Percentiles rank a stretch among this genome's conserved stretches.
Conservation (phyloP, 2,888 invertebrate species). For the Hemithea aestivaria region DNA sequence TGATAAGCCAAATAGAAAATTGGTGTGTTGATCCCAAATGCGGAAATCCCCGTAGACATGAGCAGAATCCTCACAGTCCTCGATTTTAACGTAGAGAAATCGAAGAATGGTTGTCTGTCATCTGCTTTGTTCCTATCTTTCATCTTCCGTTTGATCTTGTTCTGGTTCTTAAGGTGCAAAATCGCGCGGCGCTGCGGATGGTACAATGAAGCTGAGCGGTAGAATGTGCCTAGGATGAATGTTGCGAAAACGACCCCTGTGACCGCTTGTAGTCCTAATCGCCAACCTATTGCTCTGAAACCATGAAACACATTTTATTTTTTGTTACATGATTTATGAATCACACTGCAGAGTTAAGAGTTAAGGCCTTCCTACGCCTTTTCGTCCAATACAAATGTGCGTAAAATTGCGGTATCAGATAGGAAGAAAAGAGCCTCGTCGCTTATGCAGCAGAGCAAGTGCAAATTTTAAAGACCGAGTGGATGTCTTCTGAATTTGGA, state of each 20-base stretch:
- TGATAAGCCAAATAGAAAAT: constrained; percentile 90
- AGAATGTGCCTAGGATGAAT: constrained; percentile 91
- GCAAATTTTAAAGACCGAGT: too few relatives aligned
- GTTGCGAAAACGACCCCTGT: constrained; percentile 91
- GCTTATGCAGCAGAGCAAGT: too few relatives aligned
- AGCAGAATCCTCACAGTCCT: constrained; percentile 91
- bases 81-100: constrained; percentile 90
- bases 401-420: too few relatives aligned
- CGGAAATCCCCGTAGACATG: constrained; percentile 87
- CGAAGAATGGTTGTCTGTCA: constrained; percentile 91
- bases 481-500: too few relatives aligned
- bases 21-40: constrained; percentile 92
- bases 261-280: constrained; percentile 89
- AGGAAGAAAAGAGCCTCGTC: too few relatives aligned
- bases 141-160: constrained; percentile 85
- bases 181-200: constrained; percentile 93
- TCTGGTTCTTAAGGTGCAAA: constrained; percentile 91
- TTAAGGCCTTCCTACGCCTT: too few relatives aligned
- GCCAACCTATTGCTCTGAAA: constrained; percentile 88
- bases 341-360: too few relatives aligned
- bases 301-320: constrained; percentile 1
- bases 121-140: constrained; percentile 88
- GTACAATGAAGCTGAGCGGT: constrained; percentile 92
- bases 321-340: too few relatives aligned
- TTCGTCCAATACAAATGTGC: too few relatives aligned